These are phyloP conservation scores for Bothrops jararaca DNA, from an alignment of 2,113 vertebrate species.

Conservation along the genomic window DNA sequence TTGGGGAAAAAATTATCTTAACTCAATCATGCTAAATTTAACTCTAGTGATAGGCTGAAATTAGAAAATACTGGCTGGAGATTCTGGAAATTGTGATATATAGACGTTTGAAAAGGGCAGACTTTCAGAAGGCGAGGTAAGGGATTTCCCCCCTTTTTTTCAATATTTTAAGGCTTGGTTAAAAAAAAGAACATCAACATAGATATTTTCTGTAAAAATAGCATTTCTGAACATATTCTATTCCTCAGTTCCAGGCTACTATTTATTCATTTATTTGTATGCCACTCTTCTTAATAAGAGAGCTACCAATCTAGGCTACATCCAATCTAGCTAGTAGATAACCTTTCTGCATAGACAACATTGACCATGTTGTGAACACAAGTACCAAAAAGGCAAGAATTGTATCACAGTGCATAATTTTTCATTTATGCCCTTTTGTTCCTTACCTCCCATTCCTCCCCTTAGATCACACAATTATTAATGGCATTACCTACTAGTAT, in stretches of 20 bases:
- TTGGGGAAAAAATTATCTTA: background rate
- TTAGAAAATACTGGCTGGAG: background rate
- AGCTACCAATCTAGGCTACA: background rate
- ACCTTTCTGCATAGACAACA: background rate
- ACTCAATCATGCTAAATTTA: background rate
- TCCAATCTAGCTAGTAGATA: background rate
- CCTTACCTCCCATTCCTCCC: background rate
- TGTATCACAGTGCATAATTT: background rate
- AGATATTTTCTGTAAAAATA: background rate
- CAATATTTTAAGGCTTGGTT: background rate
- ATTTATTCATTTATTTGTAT: background rate
- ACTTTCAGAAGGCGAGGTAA: background rate
- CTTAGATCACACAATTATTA: background rate
- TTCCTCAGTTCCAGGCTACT: background rate
- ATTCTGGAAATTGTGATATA: background rate
- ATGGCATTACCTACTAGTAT: background rate
- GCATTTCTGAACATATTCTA: background rate
- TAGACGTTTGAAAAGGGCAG: background rate
- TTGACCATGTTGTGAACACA: background rate
- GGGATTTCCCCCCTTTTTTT: background rate
- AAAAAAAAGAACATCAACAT: background rate
- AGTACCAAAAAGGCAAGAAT: background rate
- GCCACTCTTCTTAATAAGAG: background rate
- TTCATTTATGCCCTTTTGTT: background rate
- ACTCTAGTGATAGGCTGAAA: background rate